Evolutionary conservation across 2,113 vertebrate species (phyloP).

Genomic region (Carassius carassius): DNA sequence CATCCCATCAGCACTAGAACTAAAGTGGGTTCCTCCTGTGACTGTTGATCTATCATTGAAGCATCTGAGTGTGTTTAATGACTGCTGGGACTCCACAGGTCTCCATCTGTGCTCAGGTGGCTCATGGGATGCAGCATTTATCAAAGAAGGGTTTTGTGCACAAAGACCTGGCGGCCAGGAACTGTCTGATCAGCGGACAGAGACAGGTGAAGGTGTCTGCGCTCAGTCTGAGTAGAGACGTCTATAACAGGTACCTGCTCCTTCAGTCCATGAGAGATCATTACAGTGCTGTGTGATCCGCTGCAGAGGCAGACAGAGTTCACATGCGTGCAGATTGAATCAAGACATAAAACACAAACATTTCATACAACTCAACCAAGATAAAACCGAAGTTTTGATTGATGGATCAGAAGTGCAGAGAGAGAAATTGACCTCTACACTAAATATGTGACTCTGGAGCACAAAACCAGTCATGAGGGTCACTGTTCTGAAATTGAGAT

Average conservation of each 20-base stretch:
- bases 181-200: slow-evolving; percentile 92
- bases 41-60: no score
- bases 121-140: slow-evolving; percentile 94
- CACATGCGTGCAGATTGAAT: no score
- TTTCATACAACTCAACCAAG: no score
- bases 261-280: not conserved
- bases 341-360: no score
- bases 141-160: slow-evolving; percentile 94
- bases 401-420: no score
- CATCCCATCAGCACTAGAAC: slow-evolving; percentile 92
- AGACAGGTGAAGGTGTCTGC: slow-evolving; percentile 90
- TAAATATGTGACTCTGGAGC: no score
- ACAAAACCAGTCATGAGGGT: no score
- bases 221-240: slow-evolving; percentile 94
- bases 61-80: not conserved
- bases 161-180: slow-evolving; percentile 92
- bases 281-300: no score
- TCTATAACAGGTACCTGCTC: slow-evolving; percentile 90
- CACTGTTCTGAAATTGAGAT: no score
- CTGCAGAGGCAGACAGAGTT: no score
- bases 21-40: slow-evolving; percentile 79
- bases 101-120: slow-evolving; percentile 91
- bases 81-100: slow-evolving; percentile 72
- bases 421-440: no score
- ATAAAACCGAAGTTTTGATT: no score